These are phyloP conservation scores for Silurus lanzhouensis DNA, from an alignment of 2,797 vertebrate species.

Conservation along the genomic window DNA sequence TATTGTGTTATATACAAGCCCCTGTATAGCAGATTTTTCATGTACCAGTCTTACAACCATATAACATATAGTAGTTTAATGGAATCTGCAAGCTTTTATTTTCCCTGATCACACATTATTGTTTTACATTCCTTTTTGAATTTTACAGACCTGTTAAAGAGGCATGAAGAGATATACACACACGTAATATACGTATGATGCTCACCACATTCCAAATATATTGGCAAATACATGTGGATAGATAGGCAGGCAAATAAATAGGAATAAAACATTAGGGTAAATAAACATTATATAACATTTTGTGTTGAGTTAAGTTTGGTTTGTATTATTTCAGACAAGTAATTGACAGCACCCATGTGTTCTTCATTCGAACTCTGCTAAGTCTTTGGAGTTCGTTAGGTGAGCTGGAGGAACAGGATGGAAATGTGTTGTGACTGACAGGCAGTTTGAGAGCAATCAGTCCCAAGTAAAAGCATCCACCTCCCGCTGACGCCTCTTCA, in stretches of 20 bases:
- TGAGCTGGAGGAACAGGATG: constrained; percentile 42
- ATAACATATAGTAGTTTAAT: background rate
- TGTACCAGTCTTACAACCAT: background rate
- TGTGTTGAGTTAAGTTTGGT: background rate
- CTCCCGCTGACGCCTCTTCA: constrained; percentile 76
- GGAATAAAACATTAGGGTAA: background rate
- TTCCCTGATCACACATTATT: background rate
- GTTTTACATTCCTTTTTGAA: background rate
- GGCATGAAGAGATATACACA: background rate
- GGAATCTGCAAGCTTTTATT: background rate
- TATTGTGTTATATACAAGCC: constrained; percentile 37
- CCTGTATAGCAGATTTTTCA: background rate
- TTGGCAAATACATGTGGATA: background rate
- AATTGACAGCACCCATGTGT: constrained; percentile 34
- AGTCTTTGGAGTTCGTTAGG: constrained; percentile 40
- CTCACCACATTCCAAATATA: background rate
- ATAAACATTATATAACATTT: background rate
- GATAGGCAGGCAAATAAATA: constrained; percentile 14
- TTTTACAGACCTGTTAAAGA: constrained; percentile 13
- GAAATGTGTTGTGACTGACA: constrained; percentile 37
- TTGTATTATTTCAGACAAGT: background rate
- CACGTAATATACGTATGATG: background rate
- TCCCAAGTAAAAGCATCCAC: constrained; percentile 68
- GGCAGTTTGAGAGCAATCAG: constrained; percentile 52
- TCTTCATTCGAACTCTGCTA: constrained; percentile 41